phyloP scores from a whole-genome alignment of 1,140 invertebrate genomes.

The Cyclina sinensis region DNA sequence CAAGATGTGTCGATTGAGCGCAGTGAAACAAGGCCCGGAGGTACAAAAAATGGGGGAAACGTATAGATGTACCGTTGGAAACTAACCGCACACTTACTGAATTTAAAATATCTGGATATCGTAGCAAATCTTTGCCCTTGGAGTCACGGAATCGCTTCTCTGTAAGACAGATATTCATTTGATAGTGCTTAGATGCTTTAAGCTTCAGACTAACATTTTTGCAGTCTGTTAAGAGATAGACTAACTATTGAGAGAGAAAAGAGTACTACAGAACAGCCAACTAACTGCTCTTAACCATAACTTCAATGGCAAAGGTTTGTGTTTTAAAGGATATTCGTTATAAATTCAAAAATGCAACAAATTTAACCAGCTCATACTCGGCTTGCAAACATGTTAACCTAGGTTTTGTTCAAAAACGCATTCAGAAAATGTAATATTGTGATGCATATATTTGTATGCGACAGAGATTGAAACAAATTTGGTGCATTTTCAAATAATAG shows the following conservation, averaged over 20 bases:
- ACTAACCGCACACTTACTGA: constrained; percentile 34
- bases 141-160: not conserved
- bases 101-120: constrained; percentile 7
- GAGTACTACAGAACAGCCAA: no score
- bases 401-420: no score
- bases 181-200: not conserved
- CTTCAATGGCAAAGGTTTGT: constrained; percentile 20
- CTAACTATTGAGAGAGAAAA: no score
- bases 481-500: no score
- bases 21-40: constrained; percentile 35
- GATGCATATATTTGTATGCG: no score
- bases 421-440: no score
- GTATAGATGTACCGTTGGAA: constrained; percentile 19
- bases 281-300: not conserved
- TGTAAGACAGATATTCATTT: constrained; percentile 4
- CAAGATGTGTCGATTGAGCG: constrained; percentile 62
- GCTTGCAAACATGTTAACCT: no score
- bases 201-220: not conserved
- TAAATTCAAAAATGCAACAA: not conserved
- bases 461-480: no score
- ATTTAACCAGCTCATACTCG: not conserved
- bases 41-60: constrained; percentile 26
- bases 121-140: constrained; percentile 32
- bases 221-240: not conserved
- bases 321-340: not conserved